Evolutionary conservation across 2,888 invertebrate genomes (phyloP).

Genomic region (Sussaba pulchella): DNA sequence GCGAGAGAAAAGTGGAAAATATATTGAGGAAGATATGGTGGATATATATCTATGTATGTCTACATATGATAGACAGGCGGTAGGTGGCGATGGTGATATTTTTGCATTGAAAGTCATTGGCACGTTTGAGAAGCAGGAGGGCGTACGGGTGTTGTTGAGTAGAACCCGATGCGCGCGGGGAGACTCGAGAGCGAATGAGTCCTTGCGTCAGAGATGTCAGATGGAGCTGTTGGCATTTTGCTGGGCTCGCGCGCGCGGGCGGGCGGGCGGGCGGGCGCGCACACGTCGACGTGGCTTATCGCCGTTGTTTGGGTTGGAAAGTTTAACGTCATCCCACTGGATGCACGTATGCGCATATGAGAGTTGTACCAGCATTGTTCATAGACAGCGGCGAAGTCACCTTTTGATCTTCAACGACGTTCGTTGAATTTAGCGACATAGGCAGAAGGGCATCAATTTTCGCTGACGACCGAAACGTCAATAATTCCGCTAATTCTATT

Average conservation of each 20-base stretch:
- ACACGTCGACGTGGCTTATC: constrained; percentile 15
- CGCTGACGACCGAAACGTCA: background rate
- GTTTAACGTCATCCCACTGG: constrained; percentile 69
- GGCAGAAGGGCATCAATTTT: background rate
- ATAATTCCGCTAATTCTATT: background rate
- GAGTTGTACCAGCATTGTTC: background rate
- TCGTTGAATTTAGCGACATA: too few relatives aligned
- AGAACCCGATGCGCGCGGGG: constrained; percentile 17
- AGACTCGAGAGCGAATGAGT: constrained; percentile 45
- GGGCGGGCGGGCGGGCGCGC: too few relatives aligned
- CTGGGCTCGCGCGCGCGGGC: too few relatives aligned
- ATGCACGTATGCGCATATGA: constrained; percentile 21
- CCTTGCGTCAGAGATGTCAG: constrained; percentile 75
- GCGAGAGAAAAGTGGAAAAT: constrained; percentile 25
- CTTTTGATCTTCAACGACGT: background rate
- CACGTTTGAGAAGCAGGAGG: constrained; percentile 16
- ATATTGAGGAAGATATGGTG: constrained; percentile 30
- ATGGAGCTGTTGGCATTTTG: constrained; percentile 76
- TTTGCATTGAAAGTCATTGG: constrained; percentile 19
- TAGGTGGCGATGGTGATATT: background rate
- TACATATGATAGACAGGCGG: background rate
- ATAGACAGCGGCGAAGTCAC: background rate
- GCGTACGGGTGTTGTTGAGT: constrained; percentile 18
- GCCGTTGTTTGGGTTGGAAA: constrained; percentile 61
- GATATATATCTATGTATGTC: background rate